These are phyloP conservation scores for Tupaia tana DNA, from an alignment of 2,113 vertebrate species.

Conservation along the genomic window DNA sequence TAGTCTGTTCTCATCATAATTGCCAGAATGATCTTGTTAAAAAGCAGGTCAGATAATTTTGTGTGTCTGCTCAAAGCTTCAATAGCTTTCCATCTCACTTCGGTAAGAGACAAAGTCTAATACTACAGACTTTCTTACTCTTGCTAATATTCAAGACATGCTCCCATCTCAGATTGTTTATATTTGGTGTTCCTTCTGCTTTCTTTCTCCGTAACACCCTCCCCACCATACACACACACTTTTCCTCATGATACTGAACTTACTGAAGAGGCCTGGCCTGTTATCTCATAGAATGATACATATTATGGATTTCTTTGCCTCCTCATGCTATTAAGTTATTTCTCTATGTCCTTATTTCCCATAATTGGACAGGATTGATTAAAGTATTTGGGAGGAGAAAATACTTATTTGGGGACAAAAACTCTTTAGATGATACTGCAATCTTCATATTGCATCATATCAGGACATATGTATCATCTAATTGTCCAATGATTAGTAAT, in stretches of 20 bases:
- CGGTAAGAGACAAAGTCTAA: background rate
- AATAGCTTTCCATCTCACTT: background rate
- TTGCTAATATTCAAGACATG: constrained; percentile 3
- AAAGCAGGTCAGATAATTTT: constrained; percentile 44
- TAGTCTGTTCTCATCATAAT: background rate
- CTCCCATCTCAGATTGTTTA: background rate
- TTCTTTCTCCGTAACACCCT: background rate
- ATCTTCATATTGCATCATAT: background rate
- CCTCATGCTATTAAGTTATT: constrained; percentile 3
- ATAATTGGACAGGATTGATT: background rate
- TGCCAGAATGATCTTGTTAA: constrained; percentile 26
- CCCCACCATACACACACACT: background rate
- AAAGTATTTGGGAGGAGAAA: background rate
- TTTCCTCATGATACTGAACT: background rate
- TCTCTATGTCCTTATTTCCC: constrained; percentile 34
- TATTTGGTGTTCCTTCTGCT: background rate
- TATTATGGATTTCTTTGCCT: constrained; percentile 39
- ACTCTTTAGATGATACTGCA: background rate
- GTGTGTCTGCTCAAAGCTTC: constrained; percentile 30
- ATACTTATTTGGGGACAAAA: background rate
- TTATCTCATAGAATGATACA: constrained; percentile 2
- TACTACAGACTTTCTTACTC: background rate
- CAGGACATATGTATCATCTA: background rate
- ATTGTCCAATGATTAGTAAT: constrained; percentile 18
- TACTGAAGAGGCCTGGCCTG: background rate